phyloP scores from a whole-genome alignment of 2,888 invertebrate genomes.

The Spilosoma lubricipeda region DNA sequence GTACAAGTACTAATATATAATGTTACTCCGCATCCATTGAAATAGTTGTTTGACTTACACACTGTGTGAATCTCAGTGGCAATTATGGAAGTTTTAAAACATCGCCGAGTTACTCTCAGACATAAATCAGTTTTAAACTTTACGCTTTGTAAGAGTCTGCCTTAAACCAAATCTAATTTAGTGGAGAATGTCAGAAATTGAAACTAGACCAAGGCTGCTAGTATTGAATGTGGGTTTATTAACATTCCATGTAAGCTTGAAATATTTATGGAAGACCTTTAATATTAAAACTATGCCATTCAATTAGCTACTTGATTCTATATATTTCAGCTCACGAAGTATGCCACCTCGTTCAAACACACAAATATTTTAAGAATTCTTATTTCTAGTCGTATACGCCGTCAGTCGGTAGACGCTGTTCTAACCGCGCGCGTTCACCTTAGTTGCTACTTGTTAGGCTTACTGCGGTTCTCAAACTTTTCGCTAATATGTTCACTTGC shows the following conservation, averaged over 20 bases:
- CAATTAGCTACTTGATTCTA: neutral
- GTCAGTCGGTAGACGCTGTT: no score
- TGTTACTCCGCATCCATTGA: neutral
- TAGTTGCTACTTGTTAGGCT: no score
- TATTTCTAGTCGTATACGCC: neutral
- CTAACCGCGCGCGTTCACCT: no score
- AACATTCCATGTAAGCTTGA: constrained; percentile 29
- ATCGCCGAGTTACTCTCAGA: neutral
- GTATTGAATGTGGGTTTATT: constrained; percentile 29
- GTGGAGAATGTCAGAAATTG: constrained; percentile 1
- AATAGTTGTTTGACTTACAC: neutral
- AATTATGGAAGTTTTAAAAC: neutral
- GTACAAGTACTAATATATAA: neutral
- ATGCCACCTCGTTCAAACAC: neutral
- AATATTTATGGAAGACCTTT: constrained; percentile 20
- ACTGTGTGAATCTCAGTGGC: neutral
- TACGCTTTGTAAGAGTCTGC: neutral
- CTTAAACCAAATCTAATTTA: neutral
- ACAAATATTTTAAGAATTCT: constrained; percentile 11
- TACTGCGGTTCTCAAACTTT: no score
- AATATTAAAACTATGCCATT: constrained; percentile 14
- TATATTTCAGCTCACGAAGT: neutral
- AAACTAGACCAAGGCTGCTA: constrained; percentile 13
- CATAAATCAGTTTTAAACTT: neutral
- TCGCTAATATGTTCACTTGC: no score